Evolutionary conservation across 2,797 vertebrate species (phyloP).

Genomic region (Cheirogaleus major): DNA sequence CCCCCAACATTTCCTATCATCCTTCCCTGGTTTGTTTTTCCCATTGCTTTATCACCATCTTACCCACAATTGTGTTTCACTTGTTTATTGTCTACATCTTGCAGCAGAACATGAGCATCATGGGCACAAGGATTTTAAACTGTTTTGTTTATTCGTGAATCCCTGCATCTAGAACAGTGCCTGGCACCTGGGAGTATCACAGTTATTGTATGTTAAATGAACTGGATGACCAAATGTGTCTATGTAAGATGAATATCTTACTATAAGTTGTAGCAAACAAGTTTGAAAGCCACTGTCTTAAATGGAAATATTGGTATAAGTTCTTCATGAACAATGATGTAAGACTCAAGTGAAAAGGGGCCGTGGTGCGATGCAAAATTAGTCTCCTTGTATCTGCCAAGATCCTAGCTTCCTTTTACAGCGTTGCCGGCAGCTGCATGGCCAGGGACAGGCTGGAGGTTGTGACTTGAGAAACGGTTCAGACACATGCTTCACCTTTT

Average conservation of each 20-base stretch:
- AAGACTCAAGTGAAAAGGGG: background rate
- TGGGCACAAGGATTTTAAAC: background rate
- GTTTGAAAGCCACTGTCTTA: background rate
- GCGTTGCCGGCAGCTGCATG: background rate
- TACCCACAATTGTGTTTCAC: background rate
- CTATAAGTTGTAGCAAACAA: background rate
- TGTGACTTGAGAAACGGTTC: background rate
- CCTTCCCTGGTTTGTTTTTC: background rate
- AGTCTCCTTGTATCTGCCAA: background rate
- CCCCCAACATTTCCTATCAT: background rate
- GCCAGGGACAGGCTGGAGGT: background rate
- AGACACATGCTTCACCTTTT: background rate
- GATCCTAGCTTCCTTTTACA: background rate
- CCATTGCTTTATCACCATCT: background rate
- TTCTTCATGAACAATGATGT: background rate
- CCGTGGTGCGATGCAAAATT: background rate
- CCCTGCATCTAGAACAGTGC: background rate
- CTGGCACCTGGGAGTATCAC: background rate
- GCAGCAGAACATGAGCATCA: background rate
- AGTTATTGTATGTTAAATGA: background rate
- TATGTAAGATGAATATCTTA: background rate
- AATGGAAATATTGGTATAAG: background rate
- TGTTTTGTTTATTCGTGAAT: background rate
- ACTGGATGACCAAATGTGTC: background rate
- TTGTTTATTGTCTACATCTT: background rate